These are phyloP conservation scores for Tridacna gigas DNA, from an alignment of 2,888 invertebrate genomes.

Conservation along the genomic window DNA sequence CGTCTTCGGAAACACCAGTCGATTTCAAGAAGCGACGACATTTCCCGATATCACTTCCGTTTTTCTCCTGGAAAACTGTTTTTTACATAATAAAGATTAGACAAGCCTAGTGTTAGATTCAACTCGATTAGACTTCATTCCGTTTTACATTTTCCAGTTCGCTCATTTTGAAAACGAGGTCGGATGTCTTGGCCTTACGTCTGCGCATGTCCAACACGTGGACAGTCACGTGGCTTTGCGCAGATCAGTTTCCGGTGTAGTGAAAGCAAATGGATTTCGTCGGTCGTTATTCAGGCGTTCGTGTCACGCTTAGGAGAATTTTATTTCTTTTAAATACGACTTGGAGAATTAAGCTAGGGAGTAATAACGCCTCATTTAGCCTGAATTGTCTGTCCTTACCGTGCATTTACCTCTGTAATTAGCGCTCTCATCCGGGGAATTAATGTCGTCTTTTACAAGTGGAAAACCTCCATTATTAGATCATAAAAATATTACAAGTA, in stretches of 20 bases:
- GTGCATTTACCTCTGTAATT: slow-evolving; percentile 13
- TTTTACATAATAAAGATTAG: slow-evolving; percentile 52
- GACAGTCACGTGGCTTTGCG: slow-evolving; percentile 47
- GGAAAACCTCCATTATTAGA: no score
- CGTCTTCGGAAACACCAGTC: slow-evolving; percentile 48
- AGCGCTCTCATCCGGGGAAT: background rate
- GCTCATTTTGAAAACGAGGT: slow-evolving; percentile 48
- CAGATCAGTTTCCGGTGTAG: slow-evolving; percentile 55
- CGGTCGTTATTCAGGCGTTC: slow-evolving; percentile 39
- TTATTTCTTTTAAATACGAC: slow-evolving; percentile 48
- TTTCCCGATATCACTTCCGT: slow-evolving; percentile 54
- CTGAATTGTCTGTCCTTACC: slow-evolving; percentile 26
- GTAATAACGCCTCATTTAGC: slow-evolving; percentile 40
- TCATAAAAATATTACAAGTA: no score
- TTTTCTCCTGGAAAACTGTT: slow-evolving; percentile 38
- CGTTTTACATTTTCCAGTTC: slow-evolving; percentile 56
- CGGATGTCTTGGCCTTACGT: slow-evolving; percentile 40
- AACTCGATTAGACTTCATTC: slow-evolving; percentile 51
- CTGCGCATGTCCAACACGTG: slow-evolving; percentile 37
- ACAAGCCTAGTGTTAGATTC: slow-evolving; percentile 44
- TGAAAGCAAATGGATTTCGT: slow-evolving; percentile 47
- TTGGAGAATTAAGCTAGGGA: slow-evolving; percentile 29
- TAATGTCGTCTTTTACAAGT: slow-evolving; percentile 3
- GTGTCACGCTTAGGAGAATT: slow-evolving; percentile 37
- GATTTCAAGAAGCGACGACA: slow-evolving; percentile 33